A percentile compares a stretch with the other conserved stretches of the same genome.
These are phyloP conservation scores for Myotis yumanensis DNA, from an alignment of 2,113 vertebrate species.

Conservation along the genomic window DNA sequence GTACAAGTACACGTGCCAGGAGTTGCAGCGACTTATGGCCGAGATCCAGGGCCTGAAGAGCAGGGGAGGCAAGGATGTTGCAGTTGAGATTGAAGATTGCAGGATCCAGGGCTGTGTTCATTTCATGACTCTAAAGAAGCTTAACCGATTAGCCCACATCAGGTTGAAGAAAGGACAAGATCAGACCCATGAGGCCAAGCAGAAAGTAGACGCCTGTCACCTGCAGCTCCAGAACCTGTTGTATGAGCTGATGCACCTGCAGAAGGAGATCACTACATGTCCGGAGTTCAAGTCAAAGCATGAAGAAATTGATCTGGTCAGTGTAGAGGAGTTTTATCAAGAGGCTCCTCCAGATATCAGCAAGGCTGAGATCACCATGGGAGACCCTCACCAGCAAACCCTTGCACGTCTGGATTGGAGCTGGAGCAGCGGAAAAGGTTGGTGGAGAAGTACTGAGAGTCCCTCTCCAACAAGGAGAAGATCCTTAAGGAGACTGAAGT, in stretches of 20 bases:
- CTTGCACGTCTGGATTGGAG: slow-evolving; percentile 98
- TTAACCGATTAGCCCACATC: slow-evolving; percentile 97
- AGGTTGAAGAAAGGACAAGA: slow-evolving; percentile 96
- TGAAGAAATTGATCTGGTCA: slow-evolving; percentile 96
- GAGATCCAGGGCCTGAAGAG: too few relatives aligned
- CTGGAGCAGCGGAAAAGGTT: slow-evolving; percentile 98
- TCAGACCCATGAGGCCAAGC: slow-evolving; percentile 98
- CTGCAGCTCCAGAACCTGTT: slow-evolving; percentile 98
- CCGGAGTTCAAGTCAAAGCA: slow-evolving; percentile 99
- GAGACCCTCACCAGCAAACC: slow-evolving; percentile 95
- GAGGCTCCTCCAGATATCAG: slow-evolving; percentile 94
- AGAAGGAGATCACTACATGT: slow-evolving; percentile 99
- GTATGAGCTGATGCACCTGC: slow-evolving; percentile 98
- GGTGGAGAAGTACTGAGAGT: slow-evolving; percentile 96
- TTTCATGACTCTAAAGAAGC: slow-evolving; percentile 98
- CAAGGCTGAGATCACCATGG: slow-evolving; percentile 89
- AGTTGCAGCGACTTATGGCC: too few relatives aligned
- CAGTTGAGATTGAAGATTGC: slow-evolving; percentile 90
- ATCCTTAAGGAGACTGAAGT: slow-evolving; percentile 97
- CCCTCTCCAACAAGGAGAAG: slow-evolving; percentile 93
- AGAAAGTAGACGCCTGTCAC: slow-evolving; percentile 95
- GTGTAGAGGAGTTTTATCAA: slow-evolving; percentile 92
- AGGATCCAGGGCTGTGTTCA: slow-evolving; percentile 94
- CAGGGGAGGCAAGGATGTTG: slow-evolving; percentile 58
- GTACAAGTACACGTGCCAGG: too few relatives aligned